These are phyloP conservation scores for Prinia subflava DNA, from an alignment of 2,113 vertebrate species.

Conservation along the genomic window DNA sequence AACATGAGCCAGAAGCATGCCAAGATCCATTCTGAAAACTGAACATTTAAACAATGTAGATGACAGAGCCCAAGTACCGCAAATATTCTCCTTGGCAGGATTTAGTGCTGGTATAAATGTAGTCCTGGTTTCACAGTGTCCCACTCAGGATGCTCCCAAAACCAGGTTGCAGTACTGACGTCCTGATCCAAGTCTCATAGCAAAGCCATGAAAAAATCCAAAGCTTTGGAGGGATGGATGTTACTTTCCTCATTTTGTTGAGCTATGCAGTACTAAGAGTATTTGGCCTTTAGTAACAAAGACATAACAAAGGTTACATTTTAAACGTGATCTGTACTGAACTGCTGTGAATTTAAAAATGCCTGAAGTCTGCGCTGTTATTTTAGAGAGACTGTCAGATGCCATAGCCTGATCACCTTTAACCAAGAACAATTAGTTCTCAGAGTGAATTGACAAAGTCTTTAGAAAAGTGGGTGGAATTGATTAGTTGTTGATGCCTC, in stretches of 20 bases:
- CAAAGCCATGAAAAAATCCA: neutral
- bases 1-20: neutral
- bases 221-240: neutral
- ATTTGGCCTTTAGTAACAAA: neutral
- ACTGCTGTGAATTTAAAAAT: neutral
- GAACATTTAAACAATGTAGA: neutral
- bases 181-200: neutral
- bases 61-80: neutral
- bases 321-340: neutral
- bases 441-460: neutral
- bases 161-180: neutral
- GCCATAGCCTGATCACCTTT: neutral
- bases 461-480: constrained; percentile 4
- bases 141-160: neutral
- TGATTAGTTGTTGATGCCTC: neutral
- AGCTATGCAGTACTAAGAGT: rapidly evolving
- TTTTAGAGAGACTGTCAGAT: neutral
- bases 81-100: neutral
- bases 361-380: neutral
- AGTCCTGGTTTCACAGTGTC: neutral
- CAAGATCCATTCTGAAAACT: neutral
- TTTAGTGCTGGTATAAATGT: neutral
- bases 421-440: neutral
- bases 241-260: neutral
- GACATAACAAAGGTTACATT: neutral